A percentile compares a stretch with the other conserved stretches of the same genome.
Evolutionary conservation across 1,140 invertebrate genomes (phyloP).

Genomic region (Lucilia cuprina): DNA sequence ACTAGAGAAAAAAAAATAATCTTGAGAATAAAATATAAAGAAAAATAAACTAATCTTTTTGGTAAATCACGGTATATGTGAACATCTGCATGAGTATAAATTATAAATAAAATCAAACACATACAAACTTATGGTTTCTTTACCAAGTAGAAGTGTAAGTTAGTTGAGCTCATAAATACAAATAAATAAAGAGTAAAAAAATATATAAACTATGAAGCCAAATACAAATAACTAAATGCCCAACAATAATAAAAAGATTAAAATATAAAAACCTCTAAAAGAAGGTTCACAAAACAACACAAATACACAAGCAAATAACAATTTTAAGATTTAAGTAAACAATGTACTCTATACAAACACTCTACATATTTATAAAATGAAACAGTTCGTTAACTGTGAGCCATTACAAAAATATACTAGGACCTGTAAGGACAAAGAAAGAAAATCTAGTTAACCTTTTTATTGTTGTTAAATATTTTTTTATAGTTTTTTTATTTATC

Average conservation of each 20-base stretch:
- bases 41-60: background rate
- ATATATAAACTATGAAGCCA: background rate
- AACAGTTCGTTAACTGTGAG: too few species aligned
- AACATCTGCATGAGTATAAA: background rate
- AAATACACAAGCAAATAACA: too few species aligned
- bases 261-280: background rate
- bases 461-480: too few species aligned
- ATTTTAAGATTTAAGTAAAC: too few species aligned
- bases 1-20: background rate
- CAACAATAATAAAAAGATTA: background rate
- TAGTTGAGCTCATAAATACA: background rate
- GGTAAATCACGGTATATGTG: background rate
- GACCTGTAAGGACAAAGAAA: too few species aligned
- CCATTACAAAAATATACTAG: too few species aligned
- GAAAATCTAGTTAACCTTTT: too few species aligned
- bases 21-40: background rate
- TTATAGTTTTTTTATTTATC: too few species aligned
- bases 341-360: too few species aligned
- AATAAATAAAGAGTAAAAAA: background rate
- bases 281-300: too few species aligned
- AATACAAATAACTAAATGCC: background rate
- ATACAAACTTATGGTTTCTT: background rate
- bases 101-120: background rate
- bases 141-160: background rate
- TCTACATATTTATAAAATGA: too few species aligned